Evolutionary conservation across 2,888 invertebrate genomes (phyloP), one percentile per base, ranked within the genome.

Genomic region (Conistra vaccinii): DNA sequence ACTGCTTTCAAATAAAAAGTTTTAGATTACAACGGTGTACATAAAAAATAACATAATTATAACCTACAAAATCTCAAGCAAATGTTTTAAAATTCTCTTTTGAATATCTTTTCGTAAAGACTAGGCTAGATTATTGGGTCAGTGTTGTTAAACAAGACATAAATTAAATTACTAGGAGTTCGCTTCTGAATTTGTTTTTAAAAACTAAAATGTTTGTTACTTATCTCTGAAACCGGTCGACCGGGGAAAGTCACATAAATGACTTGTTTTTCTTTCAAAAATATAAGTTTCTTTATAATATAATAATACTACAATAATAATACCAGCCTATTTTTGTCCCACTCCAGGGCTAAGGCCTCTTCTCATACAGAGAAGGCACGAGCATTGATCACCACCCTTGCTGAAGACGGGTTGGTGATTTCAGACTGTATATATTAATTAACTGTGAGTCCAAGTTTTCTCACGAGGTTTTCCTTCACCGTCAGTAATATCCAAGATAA

Each of bases 171-270:
- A 35, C n/a, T 39, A 42, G 23, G 4, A 71, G 51, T 72, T 61
- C 17, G 32, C 14, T 80, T 35, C 12, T 35, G 9, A 73, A 51
- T 51, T 63, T 62, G 39, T 51, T 80, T 80, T 73, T n/a, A 80
- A 73, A 29, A 73, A 65, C 20, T 42, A 29, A 65, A 65, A 53
- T 63, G 10, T 53, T 73, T 39, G 23, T 72, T 55, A 72, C 48
- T 72, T 73, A 35, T 73, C 58, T 65, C 9, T 53, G 20, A n/a
- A 63, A 65, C n/a, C 1, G 23, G 7, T 73, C 1, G 2, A 32
- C 20, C 12, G 39, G 53, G 9, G 9, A 80, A 58, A 51, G 4
- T 35, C 9, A 48, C 26, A 32, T 48, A 32, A 5, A 39, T 66
- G 20, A 53, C 26, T 42, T 53, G 7, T n/a, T 51, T 51, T 29